These are phyloP conservation scores for Melinaea menophilus DNA, from an alignment of 2,888 invertebrate genomes.

Conservation along the genomic window DNA sequence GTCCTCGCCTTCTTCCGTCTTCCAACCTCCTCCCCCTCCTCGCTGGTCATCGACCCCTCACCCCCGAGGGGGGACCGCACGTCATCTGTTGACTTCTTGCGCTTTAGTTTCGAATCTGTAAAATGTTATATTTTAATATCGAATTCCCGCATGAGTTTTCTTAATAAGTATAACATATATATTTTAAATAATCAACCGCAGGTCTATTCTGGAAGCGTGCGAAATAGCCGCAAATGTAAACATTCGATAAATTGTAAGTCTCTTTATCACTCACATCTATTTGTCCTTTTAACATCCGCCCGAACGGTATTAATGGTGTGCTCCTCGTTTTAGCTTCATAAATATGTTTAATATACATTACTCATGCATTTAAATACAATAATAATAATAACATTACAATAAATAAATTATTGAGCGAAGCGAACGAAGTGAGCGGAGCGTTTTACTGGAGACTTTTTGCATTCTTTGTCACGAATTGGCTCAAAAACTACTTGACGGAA, in stretches of 20 bases:
- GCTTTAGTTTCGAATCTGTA: constrained; percentile 65
- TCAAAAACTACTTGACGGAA: too few relatives aligned
- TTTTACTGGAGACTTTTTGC: too few relatives aligned
- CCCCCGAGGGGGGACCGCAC: constrained; percentile 65
- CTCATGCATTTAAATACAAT: too few relatives aligned
- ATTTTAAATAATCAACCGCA: constrained; percentile 21
- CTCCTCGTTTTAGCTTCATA: too few relatives aligned
- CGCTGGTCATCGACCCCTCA: constrained; percentile 67
- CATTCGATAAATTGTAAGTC: constrained; percentile 31
- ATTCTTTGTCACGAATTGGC: too few relatives aligned
- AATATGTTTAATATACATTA: too few relatives aligned
- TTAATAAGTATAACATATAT: constrained; percentile 4
- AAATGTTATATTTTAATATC: background rate
- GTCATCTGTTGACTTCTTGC: constrained; percentile 71
- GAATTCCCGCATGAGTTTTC: too few relatives aligned
- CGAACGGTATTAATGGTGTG: too few relatives aligned
- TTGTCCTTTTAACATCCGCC: too few relatives aligned
- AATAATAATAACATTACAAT: too few relatives aligned
- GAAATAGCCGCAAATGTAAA: constrained; percentile 32
- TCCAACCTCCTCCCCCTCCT: constrained; percentile 77
- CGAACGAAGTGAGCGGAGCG: too few relatives aligned
- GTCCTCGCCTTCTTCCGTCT: constrained; percentile 94
- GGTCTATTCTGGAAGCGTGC: constrained; percentile 29
- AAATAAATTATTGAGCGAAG: too few relatives aligned
- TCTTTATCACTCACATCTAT: constrained; percentile 1